Conservation (phyloP, 1,140 invertebrate genomes). For the Sitobion miscanthi region DNA sequence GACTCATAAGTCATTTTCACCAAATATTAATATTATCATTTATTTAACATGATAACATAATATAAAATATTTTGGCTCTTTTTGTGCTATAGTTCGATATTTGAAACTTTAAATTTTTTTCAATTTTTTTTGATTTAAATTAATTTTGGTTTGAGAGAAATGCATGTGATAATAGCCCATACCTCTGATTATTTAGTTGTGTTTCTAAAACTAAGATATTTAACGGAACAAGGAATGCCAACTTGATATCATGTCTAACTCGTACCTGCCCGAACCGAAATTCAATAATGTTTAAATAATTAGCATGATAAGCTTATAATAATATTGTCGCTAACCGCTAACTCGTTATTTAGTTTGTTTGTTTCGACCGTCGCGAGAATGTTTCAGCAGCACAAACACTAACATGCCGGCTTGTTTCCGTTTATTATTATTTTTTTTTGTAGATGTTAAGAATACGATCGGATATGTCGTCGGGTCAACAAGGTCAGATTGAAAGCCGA, state of each 20-base stretch:
- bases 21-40: too few species aligned
- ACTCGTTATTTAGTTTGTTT: not conserved
- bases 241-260: not conserved
- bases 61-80: too few species aligned
- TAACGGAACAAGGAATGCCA: not conserved
- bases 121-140: too few species aligned
- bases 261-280: not conserved
- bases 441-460: constrained; percentile 41
- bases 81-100: too few species aligned
- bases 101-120: too few species aligned
- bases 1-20: too few species aligned
- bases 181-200: not conserved
- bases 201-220: not conserved
- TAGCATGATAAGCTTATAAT: constrained; percentile 15
- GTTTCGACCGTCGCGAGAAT: not conserved
- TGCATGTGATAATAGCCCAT: not conserved
- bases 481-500: not conserved
- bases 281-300: not conserved
- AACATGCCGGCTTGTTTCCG: constrained; percentile 46
- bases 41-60: too few species aligned
- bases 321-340: not conserved
- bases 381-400: constrained; percentile 32
- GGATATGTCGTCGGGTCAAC: constrained; percentile 32
- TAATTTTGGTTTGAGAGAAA: not conserved
- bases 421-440: constrained; percentile 51